Evolutionary conservation across 2,888 invertebrate species (phyloP), one percentile per base, ranked within the genome.

Genomic region (Thymelicus acteon): DNA sequence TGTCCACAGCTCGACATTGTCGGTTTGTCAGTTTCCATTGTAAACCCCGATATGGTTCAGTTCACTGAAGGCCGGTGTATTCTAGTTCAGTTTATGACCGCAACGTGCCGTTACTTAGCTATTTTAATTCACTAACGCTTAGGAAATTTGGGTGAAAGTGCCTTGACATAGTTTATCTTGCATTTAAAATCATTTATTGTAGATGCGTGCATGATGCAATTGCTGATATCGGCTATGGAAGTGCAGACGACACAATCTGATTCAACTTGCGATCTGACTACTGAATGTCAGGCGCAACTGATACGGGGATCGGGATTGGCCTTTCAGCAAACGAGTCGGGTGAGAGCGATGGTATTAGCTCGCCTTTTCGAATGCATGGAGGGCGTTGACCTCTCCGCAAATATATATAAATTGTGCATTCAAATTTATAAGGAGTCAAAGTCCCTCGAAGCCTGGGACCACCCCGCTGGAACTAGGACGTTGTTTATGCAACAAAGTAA

Each of bases 191-290:
- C n/a, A 68, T 58, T 57, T 62, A 54, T 85, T 85, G 57, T 82
- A 93, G 93, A 93, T 79, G 93, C 92, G 13, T 93, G 93, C 74
- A 93, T 86, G 44, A 93, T 93, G 93, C 92, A 93, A 78, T 75
- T 93, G 65, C 79, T 93, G 61, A 87, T 93, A 84, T 89, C 93
- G 1, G 91, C 92, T 0, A 91, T 92, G 92, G 93, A 93, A 75
- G 77, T 85, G 0, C 93, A 93, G 71, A 91, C 89, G 0, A 84
- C 86, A n/a, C 84, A 87, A 65, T 75, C 81, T 0, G 93, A 93
- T 0, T 90, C 85, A 1, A 76, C 84, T 2, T 93, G 93, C 58
- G 93, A 93, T 68, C 72, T 93, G 69, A 81, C 86, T 0, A 85
- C 92, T 0, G 93, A 92, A 78, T 93, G 93, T 71, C 80, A 83